Percentiles rank a stretch among this genome's conserved stretches.
These are phyloP conservation scores for Athene noctua DNA, from an alignment of 2,113 vertebrate species.

Conservation along the genomic window DNA sequence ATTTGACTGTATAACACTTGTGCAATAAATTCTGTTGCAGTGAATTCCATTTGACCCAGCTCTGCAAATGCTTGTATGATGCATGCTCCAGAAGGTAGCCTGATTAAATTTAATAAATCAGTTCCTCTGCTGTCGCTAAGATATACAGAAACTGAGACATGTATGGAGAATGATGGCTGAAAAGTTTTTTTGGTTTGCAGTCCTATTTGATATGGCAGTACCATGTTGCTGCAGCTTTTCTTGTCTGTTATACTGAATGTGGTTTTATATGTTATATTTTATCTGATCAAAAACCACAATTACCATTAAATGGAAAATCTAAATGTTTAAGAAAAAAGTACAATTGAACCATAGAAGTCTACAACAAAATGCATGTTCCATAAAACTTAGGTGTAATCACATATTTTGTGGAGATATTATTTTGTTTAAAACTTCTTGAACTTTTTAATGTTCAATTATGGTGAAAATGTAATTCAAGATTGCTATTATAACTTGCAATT, in stretches of 20 bases:
- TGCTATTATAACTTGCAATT: not conserved
- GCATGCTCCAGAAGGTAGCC: not conserved
- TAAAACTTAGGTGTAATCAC: not conserved
- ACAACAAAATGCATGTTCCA: not conserved
- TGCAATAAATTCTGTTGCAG: not conserved
- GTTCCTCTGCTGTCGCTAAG: not conserved
- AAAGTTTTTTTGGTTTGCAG: not conserved
- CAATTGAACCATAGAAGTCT: not conserved
- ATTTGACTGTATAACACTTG: not conserved
- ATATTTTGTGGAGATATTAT: not conserved
- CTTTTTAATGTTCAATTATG: not conserved
- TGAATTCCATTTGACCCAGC: not conserved
- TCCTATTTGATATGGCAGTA: not conserved
- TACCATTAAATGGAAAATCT: not conserved
- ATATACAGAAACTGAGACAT: not conserved
- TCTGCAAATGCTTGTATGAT: not conserved
- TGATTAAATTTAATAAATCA: not conserved
- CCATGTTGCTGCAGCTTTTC: not conserved
- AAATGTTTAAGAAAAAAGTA: not conserved
- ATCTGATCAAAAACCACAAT: not conserved
- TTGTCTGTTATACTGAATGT: not conserved
- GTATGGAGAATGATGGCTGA: not conserved
- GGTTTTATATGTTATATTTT: not conserved
- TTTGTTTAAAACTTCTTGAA: not conserved
- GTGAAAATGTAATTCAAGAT: not conserved